These are phyloP conservation scores for Drepana arcuata DNA, from an alignment of 1,140 invertebrate species.

Conservation along the genomic window DNA sequence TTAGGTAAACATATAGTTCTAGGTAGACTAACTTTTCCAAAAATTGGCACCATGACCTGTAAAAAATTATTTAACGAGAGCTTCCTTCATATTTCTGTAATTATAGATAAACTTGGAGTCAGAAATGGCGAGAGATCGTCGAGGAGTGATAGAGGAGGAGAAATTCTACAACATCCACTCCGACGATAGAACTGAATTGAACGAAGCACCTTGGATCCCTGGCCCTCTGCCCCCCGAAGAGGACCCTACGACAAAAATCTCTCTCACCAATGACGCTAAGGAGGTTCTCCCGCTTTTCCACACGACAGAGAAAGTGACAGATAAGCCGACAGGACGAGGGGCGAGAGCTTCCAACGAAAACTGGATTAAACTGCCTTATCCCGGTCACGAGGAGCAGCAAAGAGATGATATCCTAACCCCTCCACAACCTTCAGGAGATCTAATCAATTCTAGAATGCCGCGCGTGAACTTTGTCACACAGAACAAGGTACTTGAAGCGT, in stretches of 20 bases:
- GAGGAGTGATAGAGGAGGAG: constrained; percentile 64
- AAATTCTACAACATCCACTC: constrained; percentile 52
- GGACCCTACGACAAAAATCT: constrained; percentile 50
- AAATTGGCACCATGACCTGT: no score
- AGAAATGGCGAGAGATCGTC: constrained; percentile 32
- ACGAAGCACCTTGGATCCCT: constrained; percentile 56
- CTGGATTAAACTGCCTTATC: constrained; percentile 66
- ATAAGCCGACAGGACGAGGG: constrained; percentile 61
- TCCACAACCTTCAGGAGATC: constrained; percentile 52
- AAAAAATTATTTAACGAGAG: no score
- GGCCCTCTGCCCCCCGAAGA: constrained; percentile 40
- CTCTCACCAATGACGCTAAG: constrained; percentile 39
- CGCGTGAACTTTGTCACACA: constrained; percentile 69
- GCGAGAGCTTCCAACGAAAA: constrained; percentile 66
- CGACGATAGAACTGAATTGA: constrained; percentile 27
- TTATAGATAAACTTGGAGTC: constrained; percentile 27
- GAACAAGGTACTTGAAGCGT: constrained; percentile 61
- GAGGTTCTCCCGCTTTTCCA: constrained; percentile 39
- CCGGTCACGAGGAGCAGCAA: constrained; percentile 34
- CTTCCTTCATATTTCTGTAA: no score
- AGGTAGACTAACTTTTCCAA: no score
- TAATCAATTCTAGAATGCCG: constrained; percentile 65
- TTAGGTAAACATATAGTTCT: no score
- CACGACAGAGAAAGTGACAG: constrained; percentile 58
- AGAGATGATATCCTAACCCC: constrained; percentile 50